phyloP scores from a whole-genome alignment of 2,888 invertebrate species.

The Dastarcus helophoroides region DNA sequence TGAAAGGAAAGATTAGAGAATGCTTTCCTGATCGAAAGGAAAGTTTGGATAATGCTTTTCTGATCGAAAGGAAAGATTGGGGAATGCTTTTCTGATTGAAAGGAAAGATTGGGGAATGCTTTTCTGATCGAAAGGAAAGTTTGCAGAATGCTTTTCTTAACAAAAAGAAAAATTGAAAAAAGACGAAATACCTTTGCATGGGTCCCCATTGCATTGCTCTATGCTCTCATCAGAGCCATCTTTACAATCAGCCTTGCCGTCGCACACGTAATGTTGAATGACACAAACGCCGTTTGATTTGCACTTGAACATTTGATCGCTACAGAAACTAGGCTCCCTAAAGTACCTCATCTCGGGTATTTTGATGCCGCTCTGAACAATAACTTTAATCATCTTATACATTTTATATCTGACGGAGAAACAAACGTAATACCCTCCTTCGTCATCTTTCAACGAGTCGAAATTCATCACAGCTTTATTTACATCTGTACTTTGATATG shows the following conservation, averaged over 20 bases:
- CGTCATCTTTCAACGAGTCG: constrained; percentile 24
- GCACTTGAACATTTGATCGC: constrained; percentile 32
- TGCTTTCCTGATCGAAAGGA: no score
- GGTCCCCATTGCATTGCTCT: constrained; percentile 33
- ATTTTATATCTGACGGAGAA: constrained; percentile 30
- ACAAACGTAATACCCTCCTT: constrained; percentile 31
- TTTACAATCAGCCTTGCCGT: constrained; percentile 41
- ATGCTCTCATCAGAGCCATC: constrained; percentile 41
- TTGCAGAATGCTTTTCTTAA: constrained; percentile 4
- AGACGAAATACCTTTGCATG: constrained; percentile 39
- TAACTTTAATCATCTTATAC: constrained; percentile 25
- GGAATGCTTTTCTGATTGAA: no score
- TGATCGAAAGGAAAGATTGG: no score
- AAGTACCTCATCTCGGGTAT: constrained; percentile 15
- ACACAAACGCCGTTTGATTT: constrained; percentile 35
- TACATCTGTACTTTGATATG: constrained; percentile 14
- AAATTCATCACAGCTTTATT: constrained; percentile 30
- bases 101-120: no score
- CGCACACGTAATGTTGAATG: constrained; percentile 40
- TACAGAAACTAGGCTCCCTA: constrained; percentile 24
- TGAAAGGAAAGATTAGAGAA: no score
- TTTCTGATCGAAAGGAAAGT: no score
- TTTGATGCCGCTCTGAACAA: constrained; percentile 21
- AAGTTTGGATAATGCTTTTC: no score
- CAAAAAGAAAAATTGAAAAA: no score